Base-by-base conservation (phyloP, 2,888 invertebrate genomes). In the Rutpela maculata region DNA sequence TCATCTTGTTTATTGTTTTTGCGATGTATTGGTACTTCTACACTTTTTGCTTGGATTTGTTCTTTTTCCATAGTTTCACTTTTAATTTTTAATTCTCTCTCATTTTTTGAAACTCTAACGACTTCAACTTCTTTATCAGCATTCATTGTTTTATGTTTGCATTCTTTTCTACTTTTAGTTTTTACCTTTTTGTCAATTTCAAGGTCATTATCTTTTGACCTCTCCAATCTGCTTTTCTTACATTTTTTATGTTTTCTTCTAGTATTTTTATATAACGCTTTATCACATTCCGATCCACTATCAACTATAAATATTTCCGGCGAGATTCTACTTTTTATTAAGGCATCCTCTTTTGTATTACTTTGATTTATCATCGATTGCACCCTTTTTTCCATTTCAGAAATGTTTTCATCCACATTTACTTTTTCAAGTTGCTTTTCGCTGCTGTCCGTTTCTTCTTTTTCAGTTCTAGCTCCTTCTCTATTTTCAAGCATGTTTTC, bases 1-100 rank as follows among this genome's bases (percentile, higher is more conserved):
- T 85, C 84, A 65, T 84, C 82, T 50, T 70, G 35, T 35, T 22
- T 74, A 62, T 18, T 43, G 1, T 7, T 60, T 22, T 69, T 62
- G 15, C 11, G 12, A 18, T 59, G 18, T 57, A 57, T 38, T 17
- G 66, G 18, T 10, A 18, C 68, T 38, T 67, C 65, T 3, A 56
- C 6, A 12, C 35, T 19, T 69, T 72, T 31, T 22, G 38, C 35
- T 22, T 35, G 6, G 50, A 7, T 12, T 17, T 62, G 60, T 31
- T 69, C 65, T n/a, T 43, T 56, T 12, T 17, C 26, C 60, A n/a
- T 19, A 15, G 43, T 50, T 2, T 50, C 50, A 50, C 0, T 59
- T 59, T 19, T 19, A 59, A 59, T 59, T 19, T 59, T 59, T 11
- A 19, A 0, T 50, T n/a, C 50, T 7, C 12, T n/a, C n/a, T 7